Conservation (phyloP, 2,888 invertebrate genomes). For the Zeuzera pyrina region DNA sequence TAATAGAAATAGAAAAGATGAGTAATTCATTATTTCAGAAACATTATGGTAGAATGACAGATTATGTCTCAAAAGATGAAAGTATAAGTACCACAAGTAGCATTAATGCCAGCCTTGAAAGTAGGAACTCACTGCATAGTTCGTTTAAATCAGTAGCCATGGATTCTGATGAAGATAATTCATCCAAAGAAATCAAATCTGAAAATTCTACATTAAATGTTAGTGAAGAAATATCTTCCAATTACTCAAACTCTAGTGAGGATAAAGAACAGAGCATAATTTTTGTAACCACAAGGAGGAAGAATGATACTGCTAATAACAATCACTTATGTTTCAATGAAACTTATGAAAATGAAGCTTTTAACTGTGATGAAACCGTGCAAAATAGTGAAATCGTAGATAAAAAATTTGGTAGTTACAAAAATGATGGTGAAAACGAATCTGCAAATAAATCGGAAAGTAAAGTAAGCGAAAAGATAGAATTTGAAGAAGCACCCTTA, state of each 20-base stretch:
- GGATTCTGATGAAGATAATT: too few species aligned
- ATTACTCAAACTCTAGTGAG: too few species aligned
- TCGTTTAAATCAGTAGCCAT: too few species aligned
- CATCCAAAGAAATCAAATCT: too few species aligned
- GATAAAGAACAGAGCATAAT: conserved; percentile 32
- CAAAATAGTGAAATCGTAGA: conserved; percentile 4
- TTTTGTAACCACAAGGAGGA: conserved; percentile 57
- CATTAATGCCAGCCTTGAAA: too few species aligned
- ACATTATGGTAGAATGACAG: conserved; percentile 30
- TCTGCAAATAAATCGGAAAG: neutral
- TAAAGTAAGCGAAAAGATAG: too few species aligned
- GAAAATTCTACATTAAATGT: too few species aligned
- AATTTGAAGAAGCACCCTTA: too few species aligned
- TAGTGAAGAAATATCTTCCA: conserved; percentile 7
- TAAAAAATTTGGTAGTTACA: conserved; percentile 17
- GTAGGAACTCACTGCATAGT: too few species aligned
- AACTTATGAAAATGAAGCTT: neutral
- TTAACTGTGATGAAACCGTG: neutral
- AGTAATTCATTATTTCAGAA: conserved; percentile 36
- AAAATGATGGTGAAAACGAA: conserved; percentile 8
- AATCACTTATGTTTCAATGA: conserved; percentile 31
- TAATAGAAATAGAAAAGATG: conserved; percentile 36
- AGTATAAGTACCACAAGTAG: too few species aligned
- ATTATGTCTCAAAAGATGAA: conserved; percentile 9
- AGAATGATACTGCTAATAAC: conserved; percentile 26